Percentiles rank a stretch among this genome's conserved stretches.
phyloP scores from a whole-genome alignment of 37 sponge, comb jelly and placozoan genomes.

The Spongia lamella region DNA sequence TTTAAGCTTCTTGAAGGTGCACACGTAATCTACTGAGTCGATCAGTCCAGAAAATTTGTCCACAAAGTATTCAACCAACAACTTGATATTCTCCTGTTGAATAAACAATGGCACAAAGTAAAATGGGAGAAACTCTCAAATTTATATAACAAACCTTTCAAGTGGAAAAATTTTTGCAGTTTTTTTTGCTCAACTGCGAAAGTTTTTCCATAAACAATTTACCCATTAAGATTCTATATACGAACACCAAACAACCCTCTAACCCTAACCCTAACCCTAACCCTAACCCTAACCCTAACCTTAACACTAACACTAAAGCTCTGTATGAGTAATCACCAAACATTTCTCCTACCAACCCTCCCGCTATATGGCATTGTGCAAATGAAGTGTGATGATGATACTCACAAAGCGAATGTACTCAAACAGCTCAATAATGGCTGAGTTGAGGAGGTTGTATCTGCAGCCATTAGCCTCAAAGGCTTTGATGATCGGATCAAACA shows the following conservation, averaged over 20 bases:
- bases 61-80: slow-evolving; percentile 67
- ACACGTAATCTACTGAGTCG: slow-evolving; percentile 74
- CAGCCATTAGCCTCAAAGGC: slow-evolving; percentile 77
- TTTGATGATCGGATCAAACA: slow-evolving; percentile 77
- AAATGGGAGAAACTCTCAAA: neutral
- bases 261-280: slow-evolving; percentile 7
- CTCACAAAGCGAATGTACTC: slow-evolving; percentile 82
- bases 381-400: neutral
- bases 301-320: neutral
- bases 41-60: slow-evolving; percentile 68
- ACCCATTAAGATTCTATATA: neutral
- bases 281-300: slow-evolving; percentile 5
- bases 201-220: neutral
- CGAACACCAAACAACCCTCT: neutral
- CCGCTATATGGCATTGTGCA: neutral
- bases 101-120: neutral
- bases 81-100: slow-evolving; percentile 66
- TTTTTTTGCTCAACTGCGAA: too few species aligned
- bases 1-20: slow-evolving; percentile 75
- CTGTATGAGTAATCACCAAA: neutral
- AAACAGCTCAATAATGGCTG: slow-evolving; percentile 93
- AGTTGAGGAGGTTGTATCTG: slow-evolving; percentile 94
- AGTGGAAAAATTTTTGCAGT: neutral
- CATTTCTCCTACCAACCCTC: slow-evolving; percentile 14
- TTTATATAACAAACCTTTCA: too few species aligned